Evolutionary conservation across 2,113 vertebrate species (phyloP).

Genomic region (Saimiri boliviensis): DNA sequence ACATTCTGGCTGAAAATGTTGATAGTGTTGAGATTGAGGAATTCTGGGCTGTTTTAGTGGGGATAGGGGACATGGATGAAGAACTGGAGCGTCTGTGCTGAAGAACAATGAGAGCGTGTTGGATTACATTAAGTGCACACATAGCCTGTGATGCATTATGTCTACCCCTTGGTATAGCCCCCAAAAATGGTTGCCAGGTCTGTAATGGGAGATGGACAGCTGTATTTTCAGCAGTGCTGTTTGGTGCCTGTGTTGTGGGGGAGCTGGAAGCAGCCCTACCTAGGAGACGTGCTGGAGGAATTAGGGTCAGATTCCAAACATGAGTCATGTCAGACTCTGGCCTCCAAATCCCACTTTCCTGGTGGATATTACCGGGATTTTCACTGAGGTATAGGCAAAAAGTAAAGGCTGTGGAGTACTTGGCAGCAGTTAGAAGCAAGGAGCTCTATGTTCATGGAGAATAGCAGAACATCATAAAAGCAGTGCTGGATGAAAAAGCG

Average conservation of each 20-base stretch:
- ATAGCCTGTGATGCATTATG: rapidly evolving
- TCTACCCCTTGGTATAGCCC: rapidly evolving
- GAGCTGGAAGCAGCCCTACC: neutral
- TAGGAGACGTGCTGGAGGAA: neutral
- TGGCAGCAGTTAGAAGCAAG: neutral
- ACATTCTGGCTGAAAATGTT: neutral
- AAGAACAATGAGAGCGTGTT: neutral
- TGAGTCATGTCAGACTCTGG: neutral
- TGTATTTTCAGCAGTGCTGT: neutral
- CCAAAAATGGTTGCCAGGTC: neutral
- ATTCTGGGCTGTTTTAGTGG: neutral
- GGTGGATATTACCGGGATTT: neutral
- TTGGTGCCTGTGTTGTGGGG: too few relatives aligned
- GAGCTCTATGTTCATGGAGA: rapidly evolving
- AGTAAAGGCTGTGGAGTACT: neutral
- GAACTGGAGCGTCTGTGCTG: too few relatives aligned
- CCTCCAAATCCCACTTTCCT: neutral
- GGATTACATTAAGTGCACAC: neutral
- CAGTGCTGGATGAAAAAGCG: too few relatives aligned
- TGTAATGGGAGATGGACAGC: neutral
- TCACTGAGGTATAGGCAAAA: neutral
- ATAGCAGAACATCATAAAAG: neutral
- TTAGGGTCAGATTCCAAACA: neutral
- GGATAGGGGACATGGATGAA: rapidly evolving
- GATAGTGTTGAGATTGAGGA: neutral